Conservation (phyloP, 2,113 vertebrate genomes). For the Etheostoma spectabile region DNA sequence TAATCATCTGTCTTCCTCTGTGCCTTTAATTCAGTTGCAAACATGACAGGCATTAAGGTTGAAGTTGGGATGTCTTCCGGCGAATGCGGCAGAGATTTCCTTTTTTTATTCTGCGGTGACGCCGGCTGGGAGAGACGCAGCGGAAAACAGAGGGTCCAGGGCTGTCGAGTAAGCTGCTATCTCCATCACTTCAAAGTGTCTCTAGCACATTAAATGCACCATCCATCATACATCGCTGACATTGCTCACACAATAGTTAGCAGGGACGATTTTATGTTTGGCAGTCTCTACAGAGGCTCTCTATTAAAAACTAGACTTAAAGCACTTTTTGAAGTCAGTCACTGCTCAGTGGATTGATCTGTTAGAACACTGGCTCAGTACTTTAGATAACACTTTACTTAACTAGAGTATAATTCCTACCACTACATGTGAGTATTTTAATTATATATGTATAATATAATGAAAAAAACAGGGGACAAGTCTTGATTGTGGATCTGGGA, state of each 20-base stretch:
- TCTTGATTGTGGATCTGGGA: background rate
- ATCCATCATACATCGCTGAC: conserved; percentile 55
- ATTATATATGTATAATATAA: background rate
- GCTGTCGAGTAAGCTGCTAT: conserved; percentile 71
- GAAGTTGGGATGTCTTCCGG: conserved; percentile 66
- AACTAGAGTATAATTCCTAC: background rate
- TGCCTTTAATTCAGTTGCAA: conserved; percentile 59
- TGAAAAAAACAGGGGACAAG: background rate
- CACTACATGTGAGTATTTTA: background rate
- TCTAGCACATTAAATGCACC: conserved; percentile 60
- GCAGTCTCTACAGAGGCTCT: conserved; percentile 33
- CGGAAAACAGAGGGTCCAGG: conserved; percentile 71
- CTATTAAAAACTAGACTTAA: conserved; percentile 46
- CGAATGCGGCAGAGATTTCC: background rate
- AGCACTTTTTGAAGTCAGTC: conserved; percentile 23
- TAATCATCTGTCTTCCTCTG: conserved; percentile 59
- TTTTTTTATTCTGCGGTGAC: conserved; percentile 39
- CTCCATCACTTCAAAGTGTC: conserved; percentile 71
- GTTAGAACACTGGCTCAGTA: conserved; percentile 5
- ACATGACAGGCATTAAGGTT: conserved; percentile 70
- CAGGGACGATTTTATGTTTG: conserved; percentile 39
- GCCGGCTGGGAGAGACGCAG: conserved; percentile 57
- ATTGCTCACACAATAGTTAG: conserved; percentile 60
- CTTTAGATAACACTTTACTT: conserved; percentile 1
- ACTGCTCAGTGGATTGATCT: conserved; percentile 18